Evolutionary conservation across 2,113 vertebrate species (phyloP), one percentile per base, ranked within the genome.

Genomic region (Centropus bengalensis): DNA sequence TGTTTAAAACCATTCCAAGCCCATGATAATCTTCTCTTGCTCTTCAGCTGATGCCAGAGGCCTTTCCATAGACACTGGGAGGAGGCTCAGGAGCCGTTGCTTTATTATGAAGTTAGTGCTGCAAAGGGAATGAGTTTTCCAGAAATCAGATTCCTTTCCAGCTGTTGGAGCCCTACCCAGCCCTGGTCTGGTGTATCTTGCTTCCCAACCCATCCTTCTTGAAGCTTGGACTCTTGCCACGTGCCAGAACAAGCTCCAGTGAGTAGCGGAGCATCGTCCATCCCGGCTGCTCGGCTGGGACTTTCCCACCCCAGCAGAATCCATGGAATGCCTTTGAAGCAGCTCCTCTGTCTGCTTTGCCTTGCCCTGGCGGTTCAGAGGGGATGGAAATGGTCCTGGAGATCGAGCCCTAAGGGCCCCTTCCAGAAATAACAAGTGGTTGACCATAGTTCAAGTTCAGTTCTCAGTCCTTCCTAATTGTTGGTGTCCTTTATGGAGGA

Each of bases 391-490:
- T 62, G 78, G 94, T 45, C 8, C 58, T 60, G 82, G 59, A 91
- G 91, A 91, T 56, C 0, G 49, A 88, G 70, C 82, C 91, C 82
- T 42, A 32, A 88, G 79, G 89, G 81, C 58, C 76, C 76, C 71
- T 93, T 91, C 94, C 91, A 93, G 93, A 91, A 96, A 94, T 81
- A 95, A 91, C 91, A 95, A 90, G 90, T 78, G 88, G 82, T 90
- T 91, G 91, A 78, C 82, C 36, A 8, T 42, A 67, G 85, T 81
- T 88, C 42, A 86, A 82, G 82, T 88, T 33, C 40, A 16, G 40
- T 45, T 11, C 86, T 76, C 10, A 9, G 64, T 47, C 60, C 89
- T 83, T 67, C 32, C 1, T 83, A 90, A 93, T 88, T 78, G 56
- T 40, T 56, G 18, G 76, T 70, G 89, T 78, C 60, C 82, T 81